phyloP scores from a whole-genome alignment of 92 coral and sea anemone genomes.

The Parazoanthus atlanticus region DNA sequence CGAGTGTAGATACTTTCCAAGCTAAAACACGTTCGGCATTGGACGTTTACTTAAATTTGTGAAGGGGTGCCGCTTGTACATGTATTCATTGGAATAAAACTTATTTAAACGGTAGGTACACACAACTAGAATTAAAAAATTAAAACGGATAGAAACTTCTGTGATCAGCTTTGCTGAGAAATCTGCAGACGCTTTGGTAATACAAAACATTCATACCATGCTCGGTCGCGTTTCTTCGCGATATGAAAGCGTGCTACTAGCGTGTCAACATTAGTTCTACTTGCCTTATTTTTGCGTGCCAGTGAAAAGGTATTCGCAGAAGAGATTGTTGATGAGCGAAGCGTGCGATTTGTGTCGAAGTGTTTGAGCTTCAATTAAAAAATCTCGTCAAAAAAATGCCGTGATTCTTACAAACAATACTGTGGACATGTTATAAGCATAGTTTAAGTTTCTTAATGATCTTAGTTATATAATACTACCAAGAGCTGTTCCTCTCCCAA shows the following conservation, averaged over 20 bases:
- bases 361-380: background rate
- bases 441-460: background rate
- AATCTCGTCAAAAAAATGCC: background rate
- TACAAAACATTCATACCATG: too few species aligned
- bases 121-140: background rate
- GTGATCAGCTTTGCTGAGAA: too few species aligned
- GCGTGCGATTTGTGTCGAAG: conserved; percentile 2
- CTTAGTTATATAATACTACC: background rate
- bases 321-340: conserved; percentile 2
- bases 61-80: background rate
- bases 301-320: conserved; percentile 4
- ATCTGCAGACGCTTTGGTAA: too few species aligned
- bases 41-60: background rate
- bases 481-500: background rate
- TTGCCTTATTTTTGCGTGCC: background rate
- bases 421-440: background rate
- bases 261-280: too few species aligned
- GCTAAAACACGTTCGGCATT: background rate
- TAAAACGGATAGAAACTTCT: background rate
- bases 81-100: background rate
- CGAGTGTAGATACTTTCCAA: background rate
- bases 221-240: too few species aligned
- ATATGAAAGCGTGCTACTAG: background rate
- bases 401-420: background rate
- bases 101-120: background rate